These are phyloP conservation scores for Emmelina monodactyla DNA, from an alignment of 2,888 invertebrate species.

Conservation along the genomic window DNA sequence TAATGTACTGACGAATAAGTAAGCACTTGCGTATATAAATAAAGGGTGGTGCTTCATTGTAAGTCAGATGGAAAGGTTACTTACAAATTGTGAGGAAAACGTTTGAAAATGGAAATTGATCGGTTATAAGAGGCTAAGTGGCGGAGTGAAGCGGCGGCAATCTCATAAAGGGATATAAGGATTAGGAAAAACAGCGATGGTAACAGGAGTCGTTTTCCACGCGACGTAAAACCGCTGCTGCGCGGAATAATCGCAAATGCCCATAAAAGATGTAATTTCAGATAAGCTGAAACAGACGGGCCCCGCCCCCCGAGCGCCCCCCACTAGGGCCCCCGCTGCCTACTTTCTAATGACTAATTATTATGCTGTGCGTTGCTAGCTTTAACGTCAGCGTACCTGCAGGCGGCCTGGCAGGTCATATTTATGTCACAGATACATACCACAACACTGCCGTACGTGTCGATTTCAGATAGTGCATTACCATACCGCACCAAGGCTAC, in stretches of 20 bases:
- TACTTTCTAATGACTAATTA: conserved; percentile 68
- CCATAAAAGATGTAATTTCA: conserved; percentile 68
- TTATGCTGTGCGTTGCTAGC: conserved; percentile 65
- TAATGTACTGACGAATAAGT: too few species aligned
- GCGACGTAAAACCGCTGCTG: too few species aligned
- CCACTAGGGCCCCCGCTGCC: conserved; percentile 39
- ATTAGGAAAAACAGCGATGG: conserved; percentile 59
- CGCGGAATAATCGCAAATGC: conserved; percentile 66
- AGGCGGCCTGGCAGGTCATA: conserved; percentile 37
- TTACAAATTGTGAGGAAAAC: neutral
- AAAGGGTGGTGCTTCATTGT: neutral
- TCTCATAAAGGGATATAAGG: conserved; percentile 57
- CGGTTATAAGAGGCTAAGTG: neutral
- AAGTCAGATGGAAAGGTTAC: neutral
- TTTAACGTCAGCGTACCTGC: conserved; percentile 52
- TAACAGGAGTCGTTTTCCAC: conserved; percentile 56
- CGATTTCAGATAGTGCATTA: conserved; percentile 53
- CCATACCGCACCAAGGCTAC: conserved; percentile 51
- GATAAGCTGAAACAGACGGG: conserved; percentile 67
- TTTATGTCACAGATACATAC: too few species aligned
- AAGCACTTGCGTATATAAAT: too few species aligned
- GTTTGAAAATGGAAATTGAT: neutral
- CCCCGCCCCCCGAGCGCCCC: conserved; percentile 40
- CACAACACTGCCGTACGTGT: too few species aligned
- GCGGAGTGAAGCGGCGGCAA: conserved; percentile 32